Evolutionary conservation across 2,797 vertebrate species (phyloP).

Genomic region (Steatocranus sp.): DNA sequence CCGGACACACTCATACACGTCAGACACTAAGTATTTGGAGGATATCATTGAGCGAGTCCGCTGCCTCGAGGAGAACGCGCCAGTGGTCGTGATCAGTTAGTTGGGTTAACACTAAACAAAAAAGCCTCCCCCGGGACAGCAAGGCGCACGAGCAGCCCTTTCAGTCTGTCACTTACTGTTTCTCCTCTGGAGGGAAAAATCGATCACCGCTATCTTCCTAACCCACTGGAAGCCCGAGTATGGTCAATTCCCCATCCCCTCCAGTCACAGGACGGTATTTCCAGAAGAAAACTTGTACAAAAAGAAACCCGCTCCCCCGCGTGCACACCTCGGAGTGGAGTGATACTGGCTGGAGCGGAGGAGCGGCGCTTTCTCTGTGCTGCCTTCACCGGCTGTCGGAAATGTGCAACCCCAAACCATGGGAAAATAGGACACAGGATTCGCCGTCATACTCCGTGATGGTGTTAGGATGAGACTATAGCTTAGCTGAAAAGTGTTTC

Average conservation of each 20-base stretch:
- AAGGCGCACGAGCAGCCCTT: background rate
- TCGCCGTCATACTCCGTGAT: background rate
- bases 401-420: accelerated
- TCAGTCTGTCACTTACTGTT: background rate
- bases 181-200: background rate
- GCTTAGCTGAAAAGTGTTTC: background rate
- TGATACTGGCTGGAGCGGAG: background rate
- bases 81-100: background rate
- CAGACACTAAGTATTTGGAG: background rate
- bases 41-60: background rate
- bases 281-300: constrained; percentile 18
- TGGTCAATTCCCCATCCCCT: background rate
- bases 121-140: constrained; percentile 30
- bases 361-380: constrained; percentile 25
- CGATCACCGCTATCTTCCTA: background rate
- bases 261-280: background rate
- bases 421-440: background rate
- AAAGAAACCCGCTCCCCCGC: background rate
- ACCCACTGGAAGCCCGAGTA: background rate
- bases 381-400: constrained; percentile 33
- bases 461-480: background rate
- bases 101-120: constrained; percentile 37
- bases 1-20: background rate
- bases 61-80: background rate
- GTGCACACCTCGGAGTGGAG: background rate